phyloP scores from a whole-genome alignment of 2,797 vertebrate species.

The Xiphorhynchus erythropygius region DNA sequence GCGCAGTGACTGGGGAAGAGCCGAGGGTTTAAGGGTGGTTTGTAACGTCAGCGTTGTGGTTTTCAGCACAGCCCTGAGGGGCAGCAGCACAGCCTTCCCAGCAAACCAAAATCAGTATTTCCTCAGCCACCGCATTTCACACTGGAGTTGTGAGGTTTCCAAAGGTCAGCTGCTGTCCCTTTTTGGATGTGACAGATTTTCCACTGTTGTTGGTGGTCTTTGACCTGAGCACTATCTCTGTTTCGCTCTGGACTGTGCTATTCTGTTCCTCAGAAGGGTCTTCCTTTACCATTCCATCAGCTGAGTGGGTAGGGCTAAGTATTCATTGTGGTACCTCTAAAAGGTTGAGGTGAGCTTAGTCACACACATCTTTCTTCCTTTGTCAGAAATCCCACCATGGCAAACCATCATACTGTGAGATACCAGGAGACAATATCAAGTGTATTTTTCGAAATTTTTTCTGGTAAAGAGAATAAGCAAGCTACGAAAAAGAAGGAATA shows the following conservation, averaged over 20 bases:
- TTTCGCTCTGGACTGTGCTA: background rate
- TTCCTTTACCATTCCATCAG: background rate
- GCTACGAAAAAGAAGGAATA: background rate
- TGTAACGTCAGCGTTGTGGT: fast-evolving
- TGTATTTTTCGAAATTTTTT: background rate
- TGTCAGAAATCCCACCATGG: background rate
- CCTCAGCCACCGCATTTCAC: background rate
- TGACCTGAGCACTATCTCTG: background rate
- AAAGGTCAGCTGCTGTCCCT: background rate
- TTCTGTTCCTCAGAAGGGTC: background rate
- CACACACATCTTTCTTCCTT: background rate
- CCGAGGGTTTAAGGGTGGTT: background rate
- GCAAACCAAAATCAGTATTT: background rate
- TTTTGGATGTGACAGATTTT: background rate
- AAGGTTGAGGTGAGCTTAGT: slow-evolving; percentile 5
- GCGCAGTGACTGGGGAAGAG: background rate
- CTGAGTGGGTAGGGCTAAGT: background rate
- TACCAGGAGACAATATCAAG: background rate
- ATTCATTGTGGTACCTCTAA: background rate
- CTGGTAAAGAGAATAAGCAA: background rate
- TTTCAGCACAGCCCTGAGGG: background rate
- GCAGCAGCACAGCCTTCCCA: background rate
- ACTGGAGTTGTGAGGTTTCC: background rate
- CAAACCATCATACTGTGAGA: fast-evolving
- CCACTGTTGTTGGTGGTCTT: background rate